Conservation (phyloP, 2,888 invertebrate genomes). For the Ophion slaviceki region DNA sequence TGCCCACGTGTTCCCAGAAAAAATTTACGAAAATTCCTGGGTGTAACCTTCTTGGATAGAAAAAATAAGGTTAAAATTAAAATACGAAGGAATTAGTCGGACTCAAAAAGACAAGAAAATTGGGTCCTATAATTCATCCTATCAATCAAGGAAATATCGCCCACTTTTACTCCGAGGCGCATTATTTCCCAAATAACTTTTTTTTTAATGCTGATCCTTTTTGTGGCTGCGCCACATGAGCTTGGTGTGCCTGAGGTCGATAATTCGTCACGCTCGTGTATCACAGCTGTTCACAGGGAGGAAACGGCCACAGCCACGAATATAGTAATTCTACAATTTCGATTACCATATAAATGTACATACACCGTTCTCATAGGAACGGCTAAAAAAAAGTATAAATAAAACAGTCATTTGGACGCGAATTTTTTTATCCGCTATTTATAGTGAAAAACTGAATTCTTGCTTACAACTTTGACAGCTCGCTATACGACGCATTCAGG, state of each 20-base stretch:
- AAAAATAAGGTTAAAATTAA: slow-evolving; percentile 2
- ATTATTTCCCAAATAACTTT: slow-evolving; percentile 40
- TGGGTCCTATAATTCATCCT: slow-evolving; percentile 55
- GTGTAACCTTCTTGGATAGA: not conserved
- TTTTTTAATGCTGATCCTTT: slow-evolving; percentile 51
- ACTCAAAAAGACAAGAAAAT: not conserved
- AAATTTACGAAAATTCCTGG: too few species aligned
- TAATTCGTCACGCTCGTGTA: slow-evolving; percentile 67
- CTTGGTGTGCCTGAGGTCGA: slow-evolving; percentile 46
- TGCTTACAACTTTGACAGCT: not conserved
- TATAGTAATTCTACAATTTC: slow-evolving; percentile 54
- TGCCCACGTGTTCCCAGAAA: too few species aligned
- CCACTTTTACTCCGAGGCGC: slow-evolving; percentile 32
- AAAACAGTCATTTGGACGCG: not conserved
- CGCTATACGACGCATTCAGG: slow-evolving; percentile 10
- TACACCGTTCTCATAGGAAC: not conserved
- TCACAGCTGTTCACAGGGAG: slow-evolving; percentile 62
- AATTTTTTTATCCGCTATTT: slow-evolving; percentile 15
- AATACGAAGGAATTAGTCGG: not conserved
- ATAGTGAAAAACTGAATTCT: not conserved
- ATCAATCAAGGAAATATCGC: slow-evolving; percentile 55
- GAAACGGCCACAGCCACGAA: slow-evolving; percentile 48
- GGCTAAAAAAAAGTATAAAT: not conserved
- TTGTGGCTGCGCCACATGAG: slow-evolving; percentile 1
- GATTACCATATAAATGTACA: slow-evolving; percentile 49